Evolutionary conservation across 2,888 invertebrate species (phyloP).

Genomic region (Drosophila formosana): DNA sequence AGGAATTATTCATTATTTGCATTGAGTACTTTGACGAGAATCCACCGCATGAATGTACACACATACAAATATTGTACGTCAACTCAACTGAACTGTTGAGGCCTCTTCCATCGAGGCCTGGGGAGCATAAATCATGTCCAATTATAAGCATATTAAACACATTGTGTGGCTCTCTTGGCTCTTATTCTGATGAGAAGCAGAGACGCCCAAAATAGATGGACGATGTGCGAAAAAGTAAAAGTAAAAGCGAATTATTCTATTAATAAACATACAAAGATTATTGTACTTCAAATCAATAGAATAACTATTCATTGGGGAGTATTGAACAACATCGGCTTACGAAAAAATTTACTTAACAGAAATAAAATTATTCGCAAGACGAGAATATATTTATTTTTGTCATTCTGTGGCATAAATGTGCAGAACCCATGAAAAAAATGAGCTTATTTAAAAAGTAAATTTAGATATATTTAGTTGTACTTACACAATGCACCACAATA

Average conservation of each 20-base stretch:
- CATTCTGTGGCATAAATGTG: neutral
- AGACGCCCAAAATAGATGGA: slow-evolving; percentile 41
- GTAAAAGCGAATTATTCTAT: slow-evolving; percentile 26
- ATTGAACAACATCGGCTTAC: neutral
- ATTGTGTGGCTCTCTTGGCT: slow-evolving; percentile 27
- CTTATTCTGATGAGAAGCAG: slow-evolving; percentile 16
- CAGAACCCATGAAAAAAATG: slow-evolving; percentile 1
- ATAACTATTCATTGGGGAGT: neutral
- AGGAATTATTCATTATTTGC: slow-evolving; percentile 8
- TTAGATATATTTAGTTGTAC: slow-evolving; percentile 12
- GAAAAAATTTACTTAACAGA: neutral
- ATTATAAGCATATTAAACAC: slow-evolving; percentile 64
- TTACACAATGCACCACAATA: slow-evolving; percentile 15
- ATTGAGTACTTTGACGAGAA: slow-evolving; percentile 31
- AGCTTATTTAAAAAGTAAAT: slow-evolving; percentile 30
- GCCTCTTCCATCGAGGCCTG: slow-evolving; percentile 4
- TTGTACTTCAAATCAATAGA: neutral
- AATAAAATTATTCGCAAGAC: neutral
- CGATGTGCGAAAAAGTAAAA: slow-evolving; percentile 35
- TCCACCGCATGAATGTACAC: neutral
- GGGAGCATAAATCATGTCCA: slow-evolving; percentile 57
- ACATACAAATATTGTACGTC: neutral
- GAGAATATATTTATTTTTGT: neutral
- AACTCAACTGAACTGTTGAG: slow-evolving; percentile 2
- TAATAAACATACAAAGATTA: neutral